phyloP scores from a whole-genome alignment of 2,797 vertebrate genomes.

The Nasua narica region DNA sequence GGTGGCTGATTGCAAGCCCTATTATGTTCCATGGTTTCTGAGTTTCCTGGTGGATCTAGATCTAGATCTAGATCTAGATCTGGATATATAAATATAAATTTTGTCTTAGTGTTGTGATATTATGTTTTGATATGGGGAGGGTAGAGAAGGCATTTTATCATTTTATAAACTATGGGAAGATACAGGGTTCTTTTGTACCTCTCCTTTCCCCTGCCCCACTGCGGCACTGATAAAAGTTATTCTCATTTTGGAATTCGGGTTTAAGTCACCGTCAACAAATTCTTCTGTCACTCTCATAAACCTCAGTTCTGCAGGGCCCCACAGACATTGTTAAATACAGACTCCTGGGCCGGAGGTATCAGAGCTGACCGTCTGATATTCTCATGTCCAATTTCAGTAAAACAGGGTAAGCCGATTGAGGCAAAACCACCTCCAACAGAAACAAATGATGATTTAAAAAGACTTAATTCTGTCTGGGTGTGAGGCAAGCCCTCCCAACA shows the following conservation, averaged over 20 bases:
- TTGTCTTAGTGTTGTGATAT: background rate
- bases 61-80: background rate
- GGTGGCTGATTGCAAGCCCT: background rate
- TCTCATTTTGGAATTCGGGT: slow-evolving; percentile 5
- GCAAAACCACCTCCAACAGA: background rate
- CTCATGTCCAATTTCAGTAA: background rate
- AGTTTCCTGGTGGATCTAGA: background rate
- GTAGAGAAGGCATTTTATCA: background rate
- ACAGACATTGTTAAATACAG: too few relatives aligned
- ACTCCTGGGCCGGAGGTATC: background rate
- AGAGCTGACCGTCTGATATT: background rate
- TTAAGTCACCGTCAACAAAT: background rate
- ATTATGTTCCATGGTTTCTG: background rate
- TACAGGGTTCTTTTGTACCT: background rate
- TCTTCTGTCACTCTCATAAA: background rate
- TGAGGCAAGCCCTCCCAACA: background rate
- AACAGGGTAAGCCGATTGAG: background rate
- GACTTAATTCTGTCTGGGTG: background rate
- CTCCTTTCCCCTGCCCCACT: background rate
- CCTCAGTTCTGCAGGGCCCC: background rate
- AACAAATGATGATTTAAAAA: background rate
- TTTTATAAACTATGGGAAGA: background rate
- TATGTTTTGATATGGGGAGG: background rate
- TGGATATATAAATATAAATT: background rate
- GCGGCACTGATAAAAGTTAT: background rate